These are phyloP conservation scores for Pachydiplax longipennis DNA, from an alignment of 2,888 invertebrate species.

Conservation along the genomic window DNA sequence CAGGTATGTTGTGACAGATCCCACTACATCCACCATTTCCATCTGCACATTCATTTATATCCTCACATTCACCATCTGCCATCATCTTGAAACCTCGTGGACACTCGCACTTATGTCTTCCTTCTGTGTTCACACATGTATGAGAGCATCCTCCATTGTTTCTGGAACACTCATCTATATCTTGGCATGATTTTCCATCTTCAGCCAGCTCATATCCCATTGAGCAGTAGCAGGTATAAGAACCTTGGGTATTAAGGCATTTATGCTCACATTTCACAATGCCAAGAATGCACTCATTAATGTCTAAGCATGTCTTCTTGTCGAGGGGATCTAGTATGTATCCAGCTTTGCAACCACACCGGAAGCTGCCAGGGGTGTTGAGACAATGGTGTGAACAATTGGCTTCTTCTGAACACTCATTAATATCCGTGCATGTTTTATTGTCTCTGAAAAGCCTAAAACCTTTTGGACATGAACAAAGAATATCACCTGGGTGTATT, in stretches of 20 bases:
- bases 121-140: constrained; percentile 64
- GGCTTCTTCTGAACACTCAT: constrained; percentile 55
- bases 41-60: constrained; percentile 49
- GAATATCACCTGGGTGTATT: constrained; percentile 55
- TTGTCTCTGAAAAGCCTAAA: constrained; percentile 60
- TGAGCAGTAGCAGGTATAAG: constrained; percentile 56
- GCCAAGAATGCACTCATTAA: constrained; percentile 64
- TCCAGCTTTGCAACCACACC: constrained; percentile 55
- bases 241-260: constrained; percentile 58
- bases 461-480: constrained; percentile 63
- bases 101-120: constrained; percentile 63
- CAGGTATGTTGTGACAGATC: constrained; percentile 20
- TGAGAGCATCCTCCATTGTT: constrained; percentile 65
- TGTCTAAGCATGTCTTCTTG: constrained; percentile 65
- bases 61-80: constrained; percentile 59
- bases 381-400: constrained; percentile 55
- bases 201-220: constrained; percentile 60
- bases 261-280: constrained; percentile 62
- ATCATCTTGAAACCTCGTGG: constrained; percentile 57
- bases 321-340: constrained; percentile 57
- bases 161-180: constrained; percentile 50
- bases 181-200: constrained; percentile 55
- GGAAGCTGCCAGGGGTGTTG: constrained; percentile 55
- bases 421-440: constrained; percentile 59
- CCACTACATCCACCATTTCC: constrained; percentile 5